Evolutionary conservation across 2,797 vertebrate genomes (phyloP).

Genomic region (Brachyrhaphis roseni): DNA sequence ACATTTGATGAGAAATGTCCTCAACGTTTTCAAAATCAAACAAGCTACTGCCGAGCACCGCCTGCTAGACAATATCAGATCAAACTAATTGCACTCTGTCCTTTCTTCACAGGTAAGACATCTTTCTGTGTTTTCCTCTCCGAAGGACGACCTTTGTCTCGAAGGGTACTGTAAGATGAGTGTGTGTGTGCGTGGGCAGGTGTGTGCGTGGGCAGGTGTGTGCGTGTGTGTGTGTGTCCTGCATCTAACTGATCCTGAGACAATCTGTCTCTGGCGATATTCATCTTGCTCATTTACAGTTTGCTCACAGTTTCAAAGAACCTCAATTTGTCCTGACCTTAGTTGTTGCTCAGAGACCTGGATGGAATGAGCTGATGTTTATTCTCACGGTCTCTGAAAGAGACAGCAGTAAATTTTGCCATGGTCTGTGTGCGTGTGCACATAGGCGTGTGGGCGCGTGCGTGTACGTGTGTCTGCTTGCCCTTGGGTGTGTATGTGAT

Average conservation of each 20-base stretch:
- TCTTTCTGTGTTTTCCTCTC: slow-evolving; percentile 29
- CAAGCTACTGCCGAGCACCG: not conserved
- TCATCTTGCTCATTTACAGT: slow-evolving; percentile 70
- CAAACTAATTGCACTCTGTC: slow-evolving; percentile 21
- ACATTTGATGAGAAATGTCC: not conserved
- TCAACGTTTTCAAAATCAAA: not conserved
- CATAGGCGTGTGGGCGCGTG: not conserved
- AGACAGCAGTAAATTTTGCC: slow-evolving; percentile 3
- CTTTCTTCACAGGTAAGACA: slow-evolving; percentile 51
- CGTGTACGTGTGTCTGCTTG: slow-evolving; percentile 7
- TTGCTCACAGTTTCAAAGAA: slow-evolving; percentile 61
- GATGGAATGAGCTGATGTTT: slow-evolving; percentile 41
- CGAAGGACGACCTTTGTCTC: slow-evolving; percentile 30
- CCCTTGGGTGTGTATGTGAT: slow-evolving; percentile 34
- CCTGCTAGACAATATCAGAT: not conserved
- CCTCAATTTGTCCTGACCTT: slow-evolving; percentile 69
- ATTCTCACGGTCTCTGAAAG: slow-evolving; percentile 9
- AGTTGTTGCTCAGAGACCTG: slow-evolving; percentile 59
- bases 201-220: no score
- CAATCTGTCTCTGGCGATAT: slow-evolving; percentile 57
- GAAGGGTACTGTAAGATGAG: slow-evolving; percentile 35
- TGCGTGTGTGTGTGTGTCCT: not conserved
- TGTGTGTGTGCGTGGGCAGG: no score
- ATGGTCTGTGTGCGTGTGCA: slow-evolving; percentile 24
- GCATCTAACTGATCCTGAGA: slow-evolving; percentile 36